Evolutionary conservation across 2,888 invertebrate genomes (phyloP), one percentile per base, ranked within the genome.

Genomic region (Rhorus exstirpatorius): DNA sequence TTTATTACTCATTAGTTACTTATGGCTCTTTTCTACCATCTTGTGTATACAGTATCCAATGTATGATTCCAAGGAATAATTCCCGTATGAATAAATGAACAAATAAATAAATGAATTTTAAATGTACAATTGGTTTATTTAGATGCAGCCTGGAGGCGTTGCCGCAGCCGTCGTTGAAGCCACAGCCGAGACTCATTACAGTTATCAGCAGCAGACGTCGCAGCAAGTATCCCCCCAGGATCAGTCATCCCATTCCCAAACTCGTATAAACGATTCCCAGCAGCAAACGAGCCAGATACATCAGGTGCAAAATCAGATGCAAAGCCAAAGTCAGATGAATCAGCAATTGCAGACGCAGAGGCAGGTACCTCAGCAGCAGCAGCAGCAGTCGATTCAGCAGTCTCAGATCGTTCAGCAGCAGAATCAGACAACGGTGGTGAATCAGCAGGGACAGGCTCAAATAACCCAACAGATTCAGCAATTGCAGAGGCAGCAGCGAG

Each of bases 151-250:
- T n/a, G 90, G 91, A 1, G 92, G 91, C 26, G 91, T 93, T 60
- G 90, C 93, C 41, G 89, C 93, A 19, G 91, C 93, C 21, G 93
- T 93, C n/a, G 93, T 93, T 1, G 93, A 93, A 85, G 91, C 93
- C 17, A 92, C 93, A 10, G 92, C 92, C 21, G 92, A 93, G 81
- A 92, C 93, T 14, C 93, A 93, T 75, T 93, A 92, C 65, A 93
- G 91, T 86, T 93, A 93, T 84, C 93, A 93, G 35, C 93, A 93
- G 35, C 92, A 93, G 79, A 91, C 91, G 3, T 90, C 92, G 0
- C 91, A 91, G 55, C 92, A 90, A 82, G 87, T 91, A 24, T 88
- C 91, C 1, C 85, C 90, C 4, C 91, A 92, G 72, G 80, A 86
- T 44, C 90, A 90, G 79, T 85, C 89, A 65, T 88, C 91, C 68